Conservation (phyloP, 2,113 vertebrate species). For the Motacilla tschutschensis region DNA sequence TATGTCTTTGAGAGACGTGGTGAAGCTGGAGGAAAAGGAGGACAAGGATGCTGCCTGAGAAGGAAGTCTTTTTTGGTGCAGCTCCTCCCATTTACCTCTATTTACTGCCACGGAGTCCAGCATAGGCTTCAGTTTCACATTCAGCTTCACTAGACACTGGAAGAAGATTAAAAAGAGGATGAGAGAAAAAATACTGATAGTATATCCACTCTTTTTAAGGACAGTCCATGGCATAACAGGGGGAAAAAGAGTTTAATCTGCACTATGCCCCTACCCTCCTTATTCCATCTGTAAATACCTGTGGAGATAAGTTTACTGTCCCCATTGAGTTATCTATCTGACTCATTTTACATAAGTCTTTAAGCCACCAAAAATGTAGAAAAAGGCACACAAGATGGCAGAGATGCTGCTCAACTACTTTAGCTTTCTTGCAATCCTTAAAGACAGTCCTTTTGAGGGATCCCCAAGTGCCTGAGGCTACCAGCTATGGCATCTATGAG, state of each 20-base stretch:
- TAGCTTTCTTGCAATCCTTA: background rate
- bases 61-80: constrained; percentile 82
- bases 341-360: accelerated
- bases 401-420: background rate
- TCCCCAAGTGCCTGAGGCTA: background rate
- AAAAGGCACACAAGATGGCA: background rate
- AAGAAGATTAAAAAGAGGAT: background rate
- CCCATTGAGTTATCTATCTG: background rate
- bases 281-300: background rate
- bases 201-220: background rate
- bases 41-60: constrained; percentile 31
- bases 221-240: background rate
- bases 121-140: constrained; percentile 93
- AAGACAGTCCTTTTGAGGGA: background rate
- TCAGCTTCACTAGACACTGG: constrained; percentile 91
- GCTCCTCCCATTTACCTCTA: constrained; percentile 90
- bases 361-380: background rate
- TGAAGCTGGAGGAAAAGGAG: constrained; percentile 47
- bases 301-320: background rate
- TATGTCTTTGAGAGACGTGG: constrained; percentile 45
- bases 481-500: background rate
- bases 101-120: constrained; percentile 88
- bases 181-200: background rate
- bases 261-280: background rate
- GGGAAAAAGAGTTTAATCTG: background rate